Evolutionary conservation across 2,888 invertebrate genomes (phyloP), one percentile per base, ranked within the genome.

Genomic region (Gerris lacustris): DNA sequence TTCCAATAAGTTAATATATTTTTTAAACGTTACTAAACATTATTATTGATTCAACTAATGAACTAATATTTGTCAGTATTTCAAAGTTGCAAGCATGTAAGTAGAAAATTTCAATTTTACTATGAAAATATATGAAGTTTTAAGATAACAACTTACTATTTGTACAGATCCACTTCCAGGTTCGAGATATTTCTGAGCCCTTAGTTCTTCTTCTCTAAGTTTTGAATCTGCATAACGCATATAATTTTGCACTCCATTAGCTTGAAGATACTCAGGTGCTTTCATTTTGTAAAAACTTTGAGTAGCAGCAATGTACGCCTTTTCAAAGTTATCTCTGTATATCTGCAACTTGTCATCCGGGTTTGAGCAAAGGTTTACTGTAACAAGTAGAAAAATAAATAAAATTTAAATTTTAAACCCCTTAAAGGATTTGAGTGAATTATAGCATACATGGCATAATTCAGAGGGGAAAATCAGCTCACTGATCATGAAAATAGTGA

Each of bases 151-250:
- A 77, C 80, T 79, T 77, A 85, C 84, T 74, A 81, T 80, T 76
- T 82, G 82, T 6, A 86, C 82, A 5, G 92, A 90, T 66, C 89
- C 90, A 81, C 92, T 92, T 74, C 92, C 91, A 0, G 94, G 91
- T 80, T 97, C 96, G 73, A 98, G 83, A 80, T 97, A 97, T 74
- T 94, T 87, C 78, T 91, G 88, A 5, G 96, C 98, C 67, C 99
- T 82, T 15, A 91, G 86, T 81, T 97, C 96, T 80, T 99, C 99
- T 80, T 99, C 99, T 64, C 92, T 88, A 67, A 99, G 83, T 79
- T 98, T 96, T 69, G 87, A 84, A 80, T 98, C 97, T 6, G 98
- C 98, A 82, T 96, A 99, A 75, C 87, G 87, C 96, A 99, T 98
- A 80, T 98, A 99, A 72, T 91, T 91, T 79, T 96, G 92, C 0